Conservation (phyloP, 2,113 vertebrate species). For the Steatornis caripensis region DNA sequence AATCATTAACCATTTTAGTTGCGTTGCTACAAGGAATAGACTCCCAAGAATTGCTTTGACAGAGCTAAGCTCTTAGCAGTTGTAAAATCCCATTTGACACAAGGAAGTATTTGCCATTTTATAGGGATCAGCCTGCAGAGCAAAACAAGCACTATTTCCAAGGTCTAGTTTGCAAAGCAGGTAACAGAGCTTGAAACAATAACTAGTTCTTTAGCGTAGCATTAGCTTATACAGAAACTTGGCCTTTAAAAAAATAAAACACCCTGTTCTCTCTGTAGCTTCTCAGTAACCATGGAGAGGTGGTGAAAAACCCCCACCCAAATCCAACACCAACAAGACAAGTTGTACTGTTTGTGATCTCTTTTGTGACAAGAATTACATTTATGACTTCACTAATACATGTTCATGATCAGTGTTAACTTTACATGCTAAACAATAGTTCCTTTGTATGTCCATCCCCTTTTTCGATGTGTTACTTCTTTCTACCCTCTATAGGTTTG, state of each 20-base stretch:
- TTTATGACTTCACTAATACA: not conserved
- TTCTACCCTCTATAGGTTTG: not conserved
- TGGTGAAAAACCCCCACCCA: not conserved
- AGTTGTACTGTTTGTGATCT: not conserved
- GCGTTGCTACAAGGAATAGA: not conserved
- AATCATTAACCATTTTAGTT: not conserved
- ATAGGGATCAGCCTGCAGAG: not conserved
- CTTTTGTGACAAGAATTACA: not conserved
- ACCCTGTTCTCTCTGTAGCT: not conserved
- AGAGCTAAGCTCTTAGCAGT: not conserved
- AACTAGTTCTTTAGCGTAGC: not conserved
- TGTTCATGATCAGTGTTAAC: not conserved
- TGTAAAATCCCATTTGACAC: not conserved
- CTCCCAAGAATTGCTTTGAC: not conserved
- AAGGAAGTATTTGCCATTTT: not conserved
- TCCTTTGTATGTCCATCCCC: not conserved
- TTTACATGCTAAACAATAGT: not conserved
- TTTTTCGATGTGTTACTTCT: not conserved
- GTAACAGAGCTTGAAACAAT: not conserved
- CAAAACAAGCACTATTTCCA: not conserved
- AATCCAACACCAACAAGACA: not conserved
- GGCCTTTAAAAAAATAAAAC: not conserved
- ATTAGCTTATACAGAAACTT: not conserved
- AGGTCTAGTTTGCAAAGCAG: slow-evolving; percentile 19
- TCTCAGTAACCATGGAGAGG: not conserved